Evolutionary conservation across 2,113 vertebrate species (phyloP).

Genomic region (Myocastor coypus): DNA sequence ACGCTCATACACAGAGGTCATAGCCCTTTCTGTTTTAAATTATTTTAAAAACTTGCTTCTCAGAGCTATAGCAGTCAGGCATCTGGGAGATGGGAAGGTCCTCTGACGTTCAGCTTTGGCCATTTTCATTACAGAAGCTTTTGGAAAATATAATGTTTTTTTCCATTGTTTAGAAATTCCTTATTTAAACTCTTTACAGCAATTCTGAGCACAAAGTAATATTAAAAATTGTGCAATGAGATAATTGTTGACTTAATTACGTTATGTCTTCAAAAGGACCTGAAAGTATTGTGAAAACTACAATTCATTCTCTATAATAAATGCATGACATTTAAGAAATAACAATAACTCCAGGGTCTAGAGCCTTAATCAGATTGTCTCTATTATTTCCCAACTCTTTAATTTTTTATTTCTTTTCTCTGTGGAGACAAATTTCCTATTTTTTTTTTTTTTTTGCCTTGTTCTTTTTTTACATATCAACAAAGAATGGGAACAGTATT

Average conservation of each 20-base stretch:
- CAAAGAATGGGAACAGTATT: neutral
- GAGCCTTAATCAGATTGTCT: neutral
- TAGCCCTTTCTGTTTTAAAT: neutral
- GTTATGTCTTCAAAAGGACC: slow-evolving; percentile 10
- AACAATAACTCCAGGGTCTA: neutral
- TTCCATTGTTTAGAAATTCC: slow-evolving; percentile 20
- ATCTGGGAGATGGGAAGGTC: slow-evolving; percentile 79
- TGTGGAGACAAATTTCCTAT: slow-evolving; percentile 32
- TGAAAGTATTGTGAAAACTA: neutral
- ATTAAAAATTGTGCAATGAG: neutral
- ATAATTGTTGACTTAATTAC: slow-evolving; percentile 18
- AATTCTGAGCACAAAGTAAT: neutral
- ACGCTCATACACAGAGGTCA: neutral
- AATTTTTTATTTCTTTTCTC: slow-evolving; percentile 19
- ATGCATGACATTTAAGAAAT: slow-evolving; percentile 40
- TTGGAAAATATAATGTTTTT: neutral
- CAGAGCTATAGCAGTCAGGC: slow-evolving; percentile 84
- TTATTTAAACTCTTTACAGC: slow-evolving; percentile 36
- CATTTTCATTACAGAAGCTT: slow-evolving; percentile 90
- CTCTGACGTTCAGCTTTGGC: slow-evolving; percentile 93
- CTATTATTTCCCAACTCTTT: neutral
- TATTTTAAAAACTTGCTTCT: slow-evolving; percentile 86
- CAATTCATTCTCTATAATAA: neutral
- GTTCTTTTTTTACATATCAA: slow-evolving; percentile 9
- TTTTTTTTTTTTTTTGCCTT: neutral